Base-by-base conservation (phyloP, 2,113 vertebrate species). In the Stegastes partitus region DNA sequence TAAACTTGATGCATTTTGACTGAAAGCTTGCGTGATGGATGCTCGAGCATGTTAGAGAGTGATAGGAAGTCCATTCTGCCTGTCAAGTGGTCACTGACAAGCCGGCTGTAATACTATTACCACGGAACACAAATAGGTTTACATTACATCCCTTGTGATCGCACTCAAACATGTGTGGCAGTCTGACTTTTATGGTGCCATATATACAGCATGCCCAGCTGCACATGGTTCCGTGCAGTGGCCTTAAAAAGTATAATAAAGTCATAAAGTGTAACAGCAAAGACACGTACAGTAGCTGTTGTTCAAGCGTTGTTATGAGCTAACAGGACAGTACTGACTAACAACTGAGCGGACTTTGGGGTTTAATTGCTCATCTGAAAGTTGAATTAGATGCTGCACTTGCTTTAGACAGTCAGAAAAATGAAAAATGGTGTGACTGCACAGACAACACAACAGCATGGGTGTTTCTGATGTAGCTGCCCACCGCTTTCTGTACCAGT, bases 101-200 rank as follows among this genome's bases (percentile, higher is more conserved):
- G 53, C n/a, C 15, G 4, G 3, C 39, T 34, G 68, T 76, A 83
- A 82, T 79, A 51, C 80, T 76, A 63, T 89, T 86, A 75, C 62
- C 21, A 18, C 71, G 53, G 51, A 80, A 68, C 74, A 81, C 85
- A 86, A 74, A 84, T 39, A 71, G 57, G 68, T 87, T 87, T 84
- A 53, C 74, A 84, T 92, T 88, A 83, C 74, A 76, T 70, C 64
- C 73, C 84, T 90, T 88, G 80, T 85, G 82, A 89, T 80, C 86
- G 81, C 51, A 72, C 82, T 85, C 57, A 61, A 85, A 78, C 64
- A 72, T 83, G 64, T 77, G 72, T 79, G 77, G 77, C 75, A 86
- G 72, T 67, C 73, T 76, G 81, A 85, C 74, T 90, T 90, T 91
- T 89, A 92, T 74, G 77, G 68, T 68, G 64, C 51, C 55, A 73